Base-by-base conservation (phyloP, 2,888 invertebrate genomes). In the Tenthredo notha region DNA sequence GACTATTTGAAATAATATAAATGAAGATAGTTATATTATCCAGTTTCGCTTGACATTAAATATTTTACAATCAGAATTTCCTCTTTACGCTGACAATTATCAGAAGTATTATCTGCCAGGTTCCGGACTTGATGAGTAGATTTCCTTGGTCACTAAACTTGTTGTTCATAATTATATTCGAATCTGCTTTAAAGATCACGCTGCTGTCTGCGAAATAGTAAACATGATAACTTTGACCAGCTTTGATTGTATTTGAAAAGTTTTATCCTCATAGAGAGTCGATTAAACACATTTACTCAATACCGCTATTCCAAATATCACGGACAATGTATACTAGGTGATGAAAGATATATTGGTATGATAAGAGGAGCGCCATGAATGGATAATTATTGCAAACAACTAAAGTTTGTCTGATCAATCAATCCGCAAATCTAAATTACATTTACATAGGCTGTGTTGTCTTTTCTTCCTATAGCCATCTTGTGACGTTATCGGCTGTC, bases 401-500 rank as follows among this genome's bases (percentile, higher is more conserved):
- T 67, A 18, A 47, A 67, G 15, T 70, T 15, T 58, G 15, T 50
- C 15, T 47, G 67, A 83, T 67, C 18, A 50, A 50, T 83, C 37
- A 21, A 70, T 58, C 29, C 25, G n/a, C 47, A 84, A 89, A 88
- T 87, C 75, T 88, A 87, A 86, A 88, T 90, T 88, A 88, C 86
- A 89, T 89, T 89, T 88, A 90, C 87, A 92, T 91, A 91, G 91
- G 91, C 90, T 91, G 90, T 90, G 88, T 89, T 91, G 90, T 93
- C 91, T 93, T 93, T 92, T 93, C 91, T 92, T 90, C 91, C 95
- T 95, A 92, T 96, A 98, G 97, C 96, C 97, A 97, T 96, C 97
- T 97, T 96, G 97, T 97, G 96, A 97, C 97, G 94, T 97, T 97
- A 95, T 97, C 97, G 94, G 96, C 97, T 95, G 97, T 97, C 96